A percentile compares a stretch with the other conserved stretches of the same genome.
Conservation (phyloP, 2,797 vertebrate species). For the Leucoraja ocellata region DNA sequence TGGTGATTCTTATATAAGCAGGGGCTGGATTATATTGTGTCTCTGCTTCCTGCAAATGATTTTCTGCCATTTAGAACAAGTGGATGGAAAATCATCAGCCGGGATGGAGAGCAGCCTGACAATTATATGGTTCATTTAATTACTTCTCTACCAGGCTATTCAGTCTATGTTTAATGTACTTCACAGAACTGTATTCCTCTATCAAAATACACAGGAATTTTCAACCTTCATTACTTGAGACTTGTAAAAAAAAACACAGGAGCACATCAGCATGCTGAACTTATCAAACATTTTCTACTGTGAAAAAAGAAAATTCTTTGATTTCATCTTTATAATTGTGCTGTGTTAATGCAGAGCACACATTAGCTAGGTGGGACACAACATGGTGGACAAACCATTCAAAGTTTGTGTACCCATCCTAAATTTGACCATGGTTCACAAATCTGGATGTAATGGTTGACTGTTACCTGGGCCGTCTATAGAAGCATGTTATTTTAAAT, state of each 20-base stretch:
- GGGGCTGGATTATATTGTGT: not conserved
- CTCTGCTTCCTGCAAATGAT: not conserved
- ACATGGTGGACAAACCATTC: not conserved
- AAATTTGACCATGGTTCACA: not conserved
- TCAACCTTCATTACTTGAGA: not conserved
- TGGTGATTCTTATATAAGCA: not conserved
- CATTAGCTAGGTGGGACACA: not conserved
- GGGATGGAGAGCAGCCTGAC: not conserved
- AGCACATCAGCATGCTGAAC: not conserved
- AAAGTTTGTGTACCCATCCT: not conserved
- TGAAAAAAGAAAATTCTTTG: not conserved
- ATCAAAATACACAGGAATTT: not conserved
- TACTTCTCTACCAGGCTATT: not conserved
- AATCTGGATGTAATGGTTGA: too few relatives aligned
- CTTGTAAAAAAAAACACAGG: not conserved
- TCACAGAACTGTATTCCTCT: not conserved
- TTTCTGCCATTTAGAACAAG: not conserved
- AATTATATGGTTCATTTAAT: not conserved
- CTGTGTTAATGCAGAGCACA: not conserved
- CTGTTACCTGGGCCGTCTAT: not conserved
- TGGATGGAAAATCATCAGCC: not conserved
- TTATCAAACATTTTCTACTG: not conserved
- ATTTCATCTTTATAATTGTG: not conserved
- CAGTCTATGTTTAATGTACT: not conserved
- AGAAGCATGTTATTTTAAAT: conserved; percentile 5